Evolutionary conservation across 1,140 invertebrate species (phyloP), one percentile per base, ranked within the genome.

Genomic region (Aphelinus atriplicis): DNA sequence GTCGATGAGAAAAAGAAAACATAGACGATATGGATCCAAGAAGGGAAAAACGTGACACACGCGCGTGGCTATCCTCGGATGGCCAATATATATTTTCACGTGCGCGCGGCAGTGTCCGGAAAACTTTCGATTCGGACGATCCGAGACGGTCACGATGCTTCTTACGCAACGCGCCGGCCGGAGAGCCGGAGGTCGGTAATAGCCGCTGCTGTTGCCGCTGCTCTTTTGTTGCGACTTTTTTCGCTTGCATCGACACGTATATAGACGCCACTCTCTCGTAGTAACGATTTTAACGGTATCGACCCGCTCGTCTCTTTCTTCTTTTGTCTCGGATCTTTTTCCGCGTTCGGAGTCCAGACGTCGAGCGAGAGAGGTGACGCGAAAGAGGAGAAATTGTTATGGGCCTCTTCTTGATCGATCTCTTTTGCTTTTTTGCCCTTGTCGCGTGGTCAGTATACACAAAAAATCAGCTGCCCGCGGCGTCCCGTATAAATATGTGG

Each of bases 271-370:
- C 26, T 26, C 26, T 26, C 26, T 26, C 26, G 26, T 26, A 26
- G 26, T 26, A 26, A 47, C 60, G 51, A 71, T 71, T 71, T 71
- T 71, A 63, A 71, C 69, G 60, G 69, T 71, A 63, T 71, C 61
- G 50, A 63, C 56, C 69, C 50, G n/a, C 45, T 47, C 53, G 10
- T 58, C 43, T 56, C n/a, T 58, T 5, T 56, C 2, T 62, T 2
- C 42, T 51, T 43, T 42, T 3, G n/a, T 50, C 26, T 26, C 26
- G 26, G 26, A 26, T 26, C 26, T 6, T 60, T 45, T 57, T 51
- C 7, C 48, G 68, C n/a, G 10, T 7, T 6, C 48, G 42, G n/a
- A 26, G 47, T 51, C n/a, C 26, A 51, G 64, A 3, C 26, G n/a
- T n/a, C 3, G n/a, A 65, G 50, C 26, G 7, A 53, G 10, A 26